Evolutionary conservation across 1,140 invertebrate species (phyloP), one percentile per base, ranked within the genome.

Genomic region (Drosophila persimilis): DNA sequence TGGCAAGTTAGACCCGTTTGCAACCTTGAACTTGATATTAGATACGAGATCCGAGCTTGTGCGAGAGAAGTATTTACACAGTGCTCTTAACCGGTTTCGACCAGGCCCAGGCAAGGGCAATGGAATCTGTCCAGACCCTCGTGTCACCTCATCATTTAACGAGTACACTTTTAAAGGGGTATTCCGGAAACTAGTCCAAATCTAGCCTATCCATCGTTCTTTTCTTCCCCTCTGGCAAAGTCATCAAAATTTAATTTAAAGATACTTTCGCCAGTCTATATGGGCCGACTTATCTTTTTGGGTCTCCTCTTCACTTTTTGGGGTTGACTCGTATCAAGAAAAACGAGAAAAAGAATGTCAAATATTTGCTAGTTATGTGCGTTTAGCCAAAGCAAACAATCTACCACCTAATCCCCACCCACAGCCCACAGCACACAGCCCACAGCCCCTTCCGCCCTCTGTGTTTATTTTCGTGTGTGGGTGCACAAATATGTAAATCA

Each of bases 21-120:
- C 64, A 75, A 88, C 81, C 81, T 86, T 86, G 81, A 86, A 86
- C 81, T 86, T 86, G 81, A 88, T 86, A 86, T 86, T 86, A 86
- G 81, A 86, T 88, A 69, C 24, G 24, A 24, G 24, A 75, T 64
- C 64, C 51, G 41, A 35, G 65, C 63, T 64, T 69, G 65, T 67
- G 26, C 55, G 51, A 61, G 53, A 61, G 57, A 55, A 78, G 57
- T 70, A 62, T 77, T 43, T 55, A 59, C 51, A 13, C 17, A 51
- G 41, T 48, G 55, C 56, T 35, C 54, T 51, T 48, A 86, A 86
- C 83, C 83, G 83, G 81, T 84, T 84, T 86, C 62, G 35, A 44
- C 50, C 58, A 51, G 51, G 47, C 46, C 46, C 57, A 29, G 29
- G 48, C 61, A 78, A 64, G 71, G 67, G 73, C 76, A 66, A 72